phyloP scores from a whole-genome alignment of 2,113 vertebrate species.

The Chauna torquata region DNA sequence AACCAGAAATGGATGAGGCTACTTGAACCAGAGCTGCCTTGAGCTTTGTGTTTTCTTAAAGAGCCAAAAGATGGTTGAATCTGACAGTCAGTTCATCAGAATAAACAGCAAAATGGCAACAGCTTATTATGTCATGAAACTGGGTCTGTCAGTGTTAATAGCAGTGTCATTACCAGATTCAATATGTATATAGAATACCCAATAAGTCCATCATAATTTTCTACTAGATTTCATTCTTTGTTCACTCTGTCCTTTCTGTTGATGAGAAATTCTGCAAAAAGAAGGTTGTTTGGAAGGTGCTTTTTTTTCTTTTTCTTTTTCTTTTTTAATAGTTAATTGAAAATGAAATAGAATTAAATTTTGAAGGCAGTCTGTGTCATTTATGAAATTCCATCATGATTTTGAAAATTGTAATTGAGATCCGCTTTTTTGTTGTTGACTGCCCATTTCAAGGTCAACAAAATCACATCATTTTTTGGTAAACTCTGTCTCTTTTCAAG shows the following conservation, averaged over 20 bases:
- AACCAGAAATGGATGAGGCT: background rate
- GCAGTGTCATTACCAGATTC: background rate
- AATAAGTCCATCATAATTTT: background rate
- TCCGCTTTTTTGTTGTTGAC: background rate
- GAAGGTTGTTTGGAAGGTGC: background rate
- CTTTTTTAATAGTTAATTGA: constrained; percentile 15
- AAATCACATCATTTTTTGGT: background rate
- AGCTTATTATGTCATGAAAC: background rate
- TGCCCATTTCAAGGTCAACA: background rate
- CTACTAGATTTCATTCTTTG: background rate
- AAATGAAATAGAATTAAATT: constrained; percentile 53
- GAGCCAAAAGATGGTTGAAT: background rate
- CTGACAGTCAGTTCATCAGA: background rate
- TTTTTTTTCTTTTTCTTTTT: background rate
- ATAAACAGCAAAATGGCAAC: background rate
- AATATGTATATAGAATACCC: background rate
- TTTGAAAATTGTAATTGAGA: constrained; percentile 59
- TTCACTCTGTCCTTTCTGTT: background rate
- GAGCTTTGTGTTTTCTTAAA: background rate
- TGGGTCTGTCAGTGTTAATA: background rate
- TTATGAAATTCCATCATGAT: constrained; percentile 44
- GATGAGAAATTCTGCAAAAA: background rate
- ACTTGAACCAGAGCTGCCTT: background rate
- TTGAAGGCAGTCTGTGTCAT: constrained; percentile 5
- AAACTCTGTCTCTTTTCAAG: background rate